Conservation (phyloP, 1,140 invertebrate species). For the Listronotus bonariensis region DNA sequence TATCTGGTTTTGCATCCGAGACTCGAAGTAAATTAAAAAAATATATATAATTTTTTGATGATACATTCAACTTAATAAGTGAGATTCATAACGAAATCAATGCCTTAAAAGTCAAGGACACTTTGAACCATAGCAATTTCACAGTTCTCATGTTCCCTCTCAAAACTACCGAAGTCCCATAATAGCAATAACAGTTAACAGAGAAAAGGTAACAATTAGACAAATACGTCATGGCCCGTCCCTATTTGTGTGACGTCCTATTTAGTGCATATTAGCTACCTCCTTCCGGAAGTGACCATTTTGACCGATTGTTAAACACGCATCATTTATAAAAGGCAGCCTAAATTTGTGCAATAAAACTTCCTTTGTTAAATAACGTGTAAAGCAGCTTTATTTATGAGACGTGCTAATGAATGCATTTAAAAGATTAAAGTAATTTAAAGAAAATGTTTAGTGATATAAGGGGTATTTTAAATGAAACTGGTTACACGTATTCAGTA, state of each 20-base stretch:
- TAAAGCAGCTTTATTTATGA: too few relatives aligned
- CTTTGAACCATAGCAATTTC: neutral
- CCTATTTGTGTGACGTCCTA: conserved; percentile 8
- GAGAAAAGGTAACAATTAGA: conserved; percentile 18
- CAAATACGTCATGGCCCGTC: conserved; percentile 3
- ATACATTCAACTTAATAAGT: too few relatives aligned
- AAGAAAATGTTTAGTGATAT: too few relatives aligned
- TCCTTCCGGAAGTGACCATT: conserved; percentile 27
- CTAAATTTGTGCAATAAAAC: conserved; percentile 5
- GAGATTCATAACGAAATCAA: too few relatives aligned
- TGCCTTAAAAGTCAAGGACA: neutral
- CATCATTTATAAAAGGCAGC: neutral
- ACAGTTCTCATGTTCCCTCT: conserved; percentile 3
- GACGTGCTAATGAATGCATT: too few relatives aligned
- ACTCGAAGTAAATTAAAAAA: too few relatives aligned
- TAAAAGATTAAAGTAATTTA: too few relatives aligned
- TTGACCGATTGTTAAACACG: conserved; percentile 18
- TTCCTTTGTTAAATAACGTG: too few relatives aligned
- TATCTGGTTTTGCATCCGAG: too few relatives aligned
- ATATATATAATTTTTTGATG: too few relatives aligned
- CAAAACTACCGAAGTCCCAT: neutral
- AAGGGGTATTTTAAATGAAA: too few relatives aligned
- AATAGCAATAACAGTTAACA: conserved; percentile 1
- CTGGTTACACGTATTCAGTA: too few relatives aligned
- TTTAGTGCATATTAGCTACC: neutral